Conservation (phyloP, 1,140 invertebrate genomes). For the Caenorhabditis inopinata region DNA sequence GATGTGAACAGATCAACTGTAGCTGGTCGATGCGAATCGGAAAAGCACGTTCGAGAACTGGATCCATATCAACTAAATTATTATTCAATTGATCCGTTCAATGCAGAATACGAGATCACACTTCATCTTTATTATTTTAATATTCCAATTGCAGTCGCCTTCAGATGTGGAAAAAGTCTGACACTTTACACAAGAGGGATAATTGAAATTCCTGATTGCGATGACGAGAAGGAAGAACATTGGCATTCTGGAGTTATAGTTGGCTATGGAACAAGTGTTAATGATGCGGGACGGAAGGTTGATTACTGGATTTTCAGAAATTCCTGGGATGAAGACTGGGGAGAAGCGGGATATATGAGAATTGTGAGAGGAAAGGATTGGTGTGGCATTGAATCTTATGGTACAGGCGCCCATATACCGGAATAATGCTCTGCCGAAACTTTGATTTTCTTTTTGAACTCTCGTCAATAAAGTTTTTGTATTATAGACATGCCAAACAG, state of each 20-base stretch:
- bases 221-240: not conserved
- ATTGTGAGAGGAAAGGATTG: not conserved
- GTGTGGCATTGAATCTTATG: not conserved
- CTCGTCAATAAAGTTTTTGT: no score
- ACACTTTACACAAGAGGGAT: not conserved
- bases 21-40: not conserved
- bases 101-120: not conserved
- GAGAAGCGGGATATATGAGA: not conserved
- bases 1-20: not conserved
- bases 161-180: not conserved
- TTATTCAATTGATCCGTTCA: not conserved
- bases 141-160: not conserved
- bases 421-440: no score
- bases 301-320: not conserved
- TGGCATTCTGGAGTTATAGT: not conserved
- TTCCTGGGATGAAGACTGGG: not conserved
- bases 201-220: not conserved
- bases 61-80: not conserved
- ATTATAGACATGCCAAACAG: no score
- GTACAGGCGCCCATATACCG: not conserved
- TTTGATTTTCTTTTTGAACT: no score
- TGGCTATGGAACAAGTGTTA: not conserved
- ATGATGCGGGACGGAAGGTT: not conserved
- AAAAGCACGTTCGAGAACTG: not conserved
- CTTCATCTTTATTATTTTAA: not conserved